phyloP scores from a whole-genome alignment of 2,113 vertebrate species.

The Apeltes quadracus region DNA sequence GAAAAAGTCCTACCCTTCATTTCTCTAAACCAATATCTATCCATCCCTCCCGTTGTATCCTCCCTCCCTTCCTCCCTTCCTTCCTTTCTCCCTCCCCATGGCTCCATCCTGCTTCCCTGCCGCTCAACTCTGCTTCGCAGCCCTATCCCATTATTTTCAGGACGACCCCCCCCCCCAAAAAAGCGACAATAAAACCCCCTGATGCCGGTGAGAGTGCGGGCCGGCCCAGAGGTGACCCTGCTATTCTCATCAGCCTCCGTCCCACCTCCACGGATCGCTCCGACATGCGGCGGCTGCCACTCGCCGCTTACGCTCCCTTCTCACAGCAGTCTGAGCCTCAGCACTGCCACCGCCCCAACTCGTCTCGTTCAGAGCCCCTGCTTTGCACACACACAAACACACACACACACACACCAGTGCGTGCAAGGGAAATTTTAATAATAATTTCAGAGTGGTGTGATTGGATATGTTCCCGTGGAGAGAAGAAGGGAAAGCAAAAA shows the following conservation, averaged over 20 bases:
- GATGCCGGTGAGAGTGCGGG: slow-evolving; percentile 42
- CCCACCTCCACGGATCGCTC: slow-evolving; percentile 59
- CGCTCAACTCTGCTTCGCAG: slow-evolving; percentile 6
- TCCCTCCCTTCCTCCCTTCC: neutral
- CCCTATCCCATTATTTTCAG: slow-evolving; percentile 64
- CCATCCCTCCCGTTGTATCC: slow-evolving; percentile 13
- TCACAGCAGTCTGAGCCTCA: slow-evolving; percentile 34
- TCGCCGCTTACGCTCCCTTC: slow-evolving; percentile 25
- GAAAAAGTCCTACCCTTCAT: slow-evolving; percentile 36
- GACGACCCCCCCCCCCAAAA: slow-evolving; percentile 56
- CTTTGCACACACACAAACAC: slow-evolving; percentile 19
- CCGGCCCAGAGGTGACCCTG: slow-evolving; percentile 67
- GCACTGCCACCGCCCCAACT: slow-evolving; percentile 21
- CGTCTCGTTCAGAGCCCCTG: slow-evolving; percentile 57
- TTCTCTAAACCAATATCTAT: slow-evolving; percentile 39
- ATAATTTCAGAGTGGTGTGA: slow-evolving; percentile 70
- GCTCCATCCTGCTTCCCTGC: slow-evolving; percentile 24
- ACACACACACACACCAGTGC: neutral
- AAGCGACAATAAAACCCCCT: slow-evolving; percentile 58
- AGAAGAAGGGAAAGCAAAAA: slow-evolving; percentile 42
- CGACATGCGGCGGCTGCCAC: slow-evolving; percentile 39
- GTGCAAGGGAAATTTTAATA: slow-evolving; percentile 66
- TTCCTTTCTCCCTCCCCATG: slow-evolving; percentile 7
- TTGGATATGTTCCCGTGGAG: slow-evolving; percentile 61
- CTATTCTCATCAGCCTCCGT: slow-evolving; percentile 64